phyloP scores from a whole-genome alignment of 1,140 invertebrate genomes.

The silkworm (Bombyx mori) region ASM3026992v2 NC_085110.1:17272001-17272500 shows the following conservation, averaged over 20 bases:
- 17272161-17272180: slow-evolving; percentile 49
- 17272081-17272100: slow-evolving; percentile 23
- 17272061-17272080: no score
- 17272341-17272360: slow-evolving; percentile 61
- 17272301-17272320: no score
- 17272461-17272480: no score
- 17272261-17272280: slow-evolving; percentile 31
- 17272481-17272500: no score
- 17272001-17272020: no score
- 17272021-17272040: no score
- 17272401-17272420: neutral
- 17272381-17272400: slow-evolving; percentile 22
- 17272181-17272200: slow-evolving; percentile 44
- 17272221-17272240: slow-evolving; percentile 51
- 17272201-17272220: slow-evolving; percentile 36
- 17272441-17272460: no score
- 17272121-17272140: slow-evolving; percentile 22
- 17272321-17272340: no score
- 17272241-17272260: slow-evolving; percentile 52
- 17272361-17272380: slow-evolving; percentile 31
- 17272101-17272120: slow-evolving; percentile 48
- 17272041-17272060: no score
- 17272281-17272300: no score
- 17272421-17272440: no score
- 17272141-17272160: slow-evolving; percentile 24